Conservation (phyloP, 1,140 invertebrate species). For the Ceratina calcarata region DNA sequence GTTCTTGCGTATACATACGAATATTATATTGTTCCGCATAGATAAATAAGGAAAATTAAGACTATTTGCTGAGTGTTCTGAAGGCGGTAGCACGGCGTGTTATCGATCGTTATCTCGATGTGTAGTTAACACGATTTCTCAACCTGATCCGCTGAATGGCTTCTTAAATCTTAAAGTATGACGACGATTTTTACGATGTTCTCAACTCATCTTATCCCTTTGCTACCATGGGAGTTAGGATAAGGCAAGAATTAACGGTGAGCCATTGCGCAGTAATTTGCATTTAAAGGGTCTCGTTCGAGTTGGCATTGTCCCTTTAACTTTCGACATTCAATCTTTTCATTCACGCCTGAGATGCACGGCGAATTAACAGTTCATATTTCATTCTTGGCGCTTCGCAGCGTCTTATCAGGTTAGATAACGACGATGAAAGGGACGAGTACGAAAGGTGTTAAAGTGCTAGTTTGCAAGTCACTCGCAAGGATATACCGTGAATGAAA, state of each 20-base stretch:
- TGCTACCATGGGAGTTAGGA: neutral
- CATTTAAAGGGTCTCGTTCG: slow-evolving; percentile 28
- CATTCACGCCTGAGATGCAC: neutral
- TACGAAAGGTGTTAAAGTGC: neutral
- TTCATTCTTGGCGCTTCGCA: neutral
- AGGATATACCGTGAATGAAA: too few relatives aligned
- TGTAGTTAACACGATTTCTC: slow-evolving; percentile 30
- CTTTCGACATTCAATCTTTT: slow-evolving; percentile 3
- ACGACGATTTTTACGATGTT: slow-evolving; percentile 33
- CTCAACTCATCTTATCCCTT: neutral
- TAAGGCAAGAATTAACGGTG: slow-evolving; percentile 17
- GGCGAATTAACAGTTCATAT: slow-evolving; percentile 4
- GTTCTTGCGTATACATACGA: neutral
- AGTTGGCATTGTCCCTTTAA: slow-evolving; percentile 10
- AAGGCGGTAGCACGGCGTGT: neutral
- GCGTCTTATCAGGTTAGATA: neutral
- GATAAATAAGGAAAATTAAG: neutral
- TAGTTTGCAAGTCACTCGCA: neutral
- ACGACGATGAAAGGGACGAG: neutral
- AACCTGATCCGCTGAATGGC: slow-evolving; percentile 18
- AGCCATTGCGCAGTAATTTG: slow-evolving; percentile 24
- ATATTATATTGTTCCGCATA: neutral
- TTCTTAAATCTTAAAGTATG: slow-evolving; percentile 35
- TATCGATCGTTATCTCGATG: slow-evolving; percentile 39
- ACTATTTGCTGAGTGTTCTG: neutral